Conservation (phyloP, 2,888 invertebrate genomes). For the Eulithis prunata region DNA sequence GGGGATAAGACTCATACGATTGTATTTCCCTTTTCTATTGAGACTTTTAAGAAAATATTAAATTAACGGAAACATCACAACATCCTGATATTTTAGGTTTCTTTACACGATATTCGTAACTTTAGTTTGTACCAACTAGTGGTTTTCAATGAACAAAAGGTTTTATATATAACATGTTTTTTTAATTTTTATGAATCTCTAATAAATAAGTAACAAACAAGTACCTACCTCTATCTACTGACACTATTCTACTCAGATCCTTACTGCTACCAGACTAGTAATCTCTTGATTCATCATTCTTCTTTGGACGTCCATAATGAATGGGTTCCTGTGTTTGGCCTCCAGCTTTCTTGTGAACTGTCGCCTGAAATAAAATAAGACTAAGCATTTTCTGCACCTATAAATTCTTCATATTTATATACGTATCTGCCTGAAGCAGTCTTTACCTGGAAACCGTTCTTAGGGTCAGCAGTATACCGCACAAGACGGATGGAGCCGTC, state of each 20-base stretch:
- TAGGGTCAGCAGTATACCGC: conserved; percentile 89
- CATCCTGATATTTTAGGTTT: background rate
- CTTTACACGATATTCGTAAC: conserved; percentile 4
- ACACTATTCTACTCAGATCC: conserved; percentile 3
- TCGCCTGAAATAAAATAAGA: conserved; percentile 60
- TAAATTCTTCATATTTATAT: no score
- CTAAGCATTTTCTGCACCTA: no score
- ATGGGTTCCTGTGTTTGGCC: conserved; percentile 63
- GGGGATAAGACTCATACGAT: conserved; percentile 96
- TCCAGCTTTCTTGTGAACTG: conserved; percentile 71
- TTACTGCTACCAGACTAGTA: conserved; percentile 61
- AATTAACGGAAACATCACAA: conserved; percentile 11
- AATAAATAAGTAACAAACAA: conserved; percentile 35
- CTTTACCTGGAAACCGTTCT: conserved; percentile 89
- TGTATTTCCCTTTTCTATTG: conserved; percentile 93
- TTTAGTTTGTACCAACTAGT: background rate
- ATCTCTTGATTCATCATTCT: conserved; percentile 69
- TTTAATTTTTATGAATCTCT: conserved; percentile 16
- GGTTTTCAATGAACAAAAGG: conserved; percentile 4
- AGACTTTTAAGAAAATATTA: conserved; percentile 77
- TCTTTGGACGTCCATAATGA: conserved; percentile 64
- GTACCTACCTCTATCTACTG: background rate
- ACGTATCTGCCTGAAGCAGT: background rate
- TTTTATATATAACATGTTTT: conserved; percentile 10
- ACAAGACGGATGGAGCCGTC: conserved; percentile 90